phyloP scores from a whole-genome alignment of 1,140 invertebrate species.

The Eupristina koningsbergeri region DNA sequence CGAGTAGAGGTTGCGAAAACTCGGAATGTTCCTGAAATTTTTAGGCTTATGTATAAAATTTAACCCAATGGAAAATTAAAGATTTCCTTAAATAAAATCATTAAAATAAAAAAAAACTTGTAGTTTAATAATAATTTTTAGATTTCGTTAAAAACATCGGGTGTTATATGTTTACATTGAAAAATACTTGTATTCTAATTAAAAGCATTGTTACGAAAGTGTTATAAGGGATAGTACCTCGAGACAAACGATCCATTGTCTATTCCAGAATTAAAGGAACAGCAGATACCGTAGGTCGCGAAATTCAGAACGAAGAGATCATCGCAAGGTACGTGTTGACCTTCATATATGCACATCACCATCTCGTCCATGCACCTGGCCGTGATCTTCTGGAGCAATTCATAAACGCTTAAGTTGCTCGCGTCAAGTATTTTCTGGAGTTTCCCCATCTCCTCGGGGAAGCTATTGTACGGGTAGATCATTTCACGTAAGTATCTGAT shows the following conservation, averaged over 20 bases:
- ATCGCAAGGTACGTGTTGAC: conserved; percentile 42
- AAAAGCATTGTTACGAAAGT: too few relatives aligned
- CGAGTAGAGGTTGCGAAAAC: conserved; percentile 21
- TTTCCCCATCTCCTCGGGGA: conserved; percentile 32
- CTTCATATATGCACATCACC: conserved; percentile 50
- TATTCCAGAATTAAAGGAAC: conserved; percentile 52
- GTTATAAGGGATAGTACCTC: background rate
- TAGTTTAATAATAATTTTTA: too few relatives aligned
- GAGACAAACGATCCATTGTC: background rate
- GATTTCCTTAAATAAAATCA: background rate
- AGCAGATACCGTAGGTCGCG: conserved; percentile 52
- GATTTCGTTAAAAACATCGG: too few relatives aligned
- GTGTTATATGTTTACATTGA: too few relatives aligned
- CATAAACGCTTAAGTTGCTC: conserved; percentile 46
- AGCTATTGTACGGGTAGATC: conserved; percentile 46
- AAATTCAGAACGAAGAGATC: conserved; percentile 30
- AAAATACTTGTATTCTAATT: too few relatives aligned
- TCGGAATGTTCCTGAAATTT: background rate
- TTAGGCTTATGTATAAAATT: background rate
- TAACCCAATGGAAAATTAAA: too few relatives aligned
- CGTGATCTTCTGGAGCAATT: conserved; percentile 49
- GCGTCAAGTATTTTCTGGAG: conserved; percentile 51
- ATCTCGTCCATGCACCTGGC: conserved; percentile 54
- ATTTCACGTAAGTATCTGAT: conserved; percentile 51
- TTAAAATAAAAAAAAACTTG: too few relatives aligned